Conservation (phyloP, 2,113 vertebrate genomes). For the Eonycteris spelaea region DNA sequence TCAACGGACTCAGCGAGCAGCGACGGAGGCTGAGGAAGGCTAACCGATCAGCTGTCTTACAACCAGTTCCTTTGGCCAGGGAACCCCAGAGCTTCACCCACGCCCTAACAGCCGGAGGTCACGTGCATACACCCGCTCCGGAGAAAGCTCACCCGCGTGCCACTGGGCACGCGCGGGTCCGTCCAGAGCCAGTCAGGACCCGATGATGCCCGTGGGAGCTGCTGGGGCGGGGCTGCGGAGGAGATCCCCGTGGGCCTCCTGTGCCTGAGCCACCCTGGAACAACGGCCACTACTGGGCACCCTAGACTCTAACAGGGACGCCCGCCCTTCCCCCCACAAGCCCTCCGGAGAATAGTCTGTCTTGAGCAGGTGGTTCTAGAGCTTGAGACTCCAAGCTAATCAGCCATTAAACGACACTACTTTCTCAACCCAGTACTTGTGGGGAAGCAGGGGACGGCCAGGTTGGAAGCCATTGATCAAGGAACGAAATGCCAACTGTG, state of each 20-base stretch:
- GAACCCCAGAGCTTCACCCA: background rate
- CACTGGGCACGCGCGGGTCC: background rate
- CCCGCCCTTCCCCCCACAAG: background rate
- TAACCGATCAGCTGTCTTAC: background rate
- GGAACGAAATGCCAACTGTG: background rate
- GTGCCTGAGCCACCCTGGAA: rapidly evolving
- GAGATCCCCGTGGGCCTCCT: background rate
- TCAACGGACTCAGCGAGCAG: background rate
- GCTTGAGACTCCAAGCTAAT: background rate
- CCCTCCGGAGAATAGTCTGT: background rate
- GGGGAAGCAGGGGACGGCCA: background rate
- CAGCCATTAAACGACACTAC: background rate
- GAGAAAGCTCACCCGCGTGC: background rate
- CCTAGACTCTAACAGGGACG: no score
- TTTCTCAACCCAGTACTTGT: background rate
- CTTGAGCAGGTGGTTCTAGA: background rate
- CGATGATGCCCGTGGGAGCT: rapidly evolving
- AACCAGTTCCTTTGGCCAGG: background rate
- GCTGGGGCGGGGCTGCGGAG: rapidly evolving
- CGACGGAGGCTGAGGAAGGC: background rate
- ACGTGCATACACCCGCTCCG: rapidly evolving
- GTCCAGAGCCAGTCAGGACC: background rate
- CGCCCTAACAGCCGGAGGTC: rapidly evolving
- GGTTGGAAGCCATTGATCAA: background rate
- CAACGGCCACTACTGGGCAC: rapidly evolving